Percentiles rank a stretch among this genome's conserved stretches.
phyloP scores from a whole-genome alignment of 2,888 invertebrate species.

The Corythucha ciliata region DNA sequence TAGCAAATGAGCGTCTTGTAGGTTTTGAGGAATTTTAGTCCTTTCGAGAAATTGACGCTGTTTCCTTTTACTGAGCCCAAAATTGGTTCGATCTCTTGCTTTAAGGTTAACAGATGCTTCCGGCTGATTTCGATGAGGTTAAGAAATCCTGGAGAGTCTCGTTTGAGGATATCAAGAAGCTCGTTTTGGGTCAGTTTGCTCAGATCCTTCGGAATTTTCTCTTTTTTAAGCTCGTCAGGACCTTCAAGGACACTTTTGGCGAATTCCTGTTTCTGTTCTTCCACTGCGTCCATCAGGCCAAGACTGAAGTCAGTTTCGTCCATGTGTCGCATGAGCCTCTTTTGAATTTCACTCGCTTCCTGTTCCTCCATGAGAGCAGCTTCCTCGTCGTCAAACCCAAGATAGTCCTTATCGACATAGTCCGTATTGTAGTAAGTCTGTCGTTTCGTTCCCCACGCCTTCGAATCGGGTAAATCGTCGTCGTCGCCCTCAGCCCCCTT shows the following conservation, averaged over 20 bases:
- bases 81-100: not conserved
- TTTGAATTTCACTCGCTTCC: conserved; percentile 72
- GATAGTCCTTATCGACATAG: conserved; percentile 79
- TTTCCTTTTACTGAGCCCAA: not conserved
- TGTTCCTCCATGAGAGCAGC: conserved; percentile 71
- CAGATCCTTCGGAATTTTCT: conserved; percentile 64
- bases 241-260: conserved; percentile 36
- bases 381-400: conserved; percentile 54
- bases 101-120: too few relatives aligned
- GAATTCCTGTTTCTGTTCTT: conserved; percentile 36
- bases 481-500: conserved; percentile 57
- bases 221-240: conserved; percentile 45
- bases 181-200: conserved; percentile 64
- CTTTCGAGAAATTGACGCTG: not conserved
- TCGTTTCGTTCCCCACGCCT: conserved; percentile 82
- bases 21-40: conserved; percentile 1
- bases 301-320: conserved; percentile 61
- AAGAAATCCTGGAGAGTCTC: conserved; percentile 80
- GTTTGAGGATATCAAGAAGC: conserved; percentile 64
- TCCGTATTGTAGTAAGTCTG: conserved; percentile 74
- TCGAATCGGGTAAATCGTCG: conserved; percentile 63
- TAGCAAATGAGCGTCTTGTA: not conserved
- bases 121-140: conserved; percentile 54
- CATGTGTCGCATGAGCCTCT: conserved; percentile 63
- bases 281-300: conserved; percentile 29